A percentile compares a stretch with the other conserved stretches of the same genome.
Evolutionary conservation across 1,140 invertebrate genomes (phyloP).

Genomic region (Mylabris phalerata): DNA sequence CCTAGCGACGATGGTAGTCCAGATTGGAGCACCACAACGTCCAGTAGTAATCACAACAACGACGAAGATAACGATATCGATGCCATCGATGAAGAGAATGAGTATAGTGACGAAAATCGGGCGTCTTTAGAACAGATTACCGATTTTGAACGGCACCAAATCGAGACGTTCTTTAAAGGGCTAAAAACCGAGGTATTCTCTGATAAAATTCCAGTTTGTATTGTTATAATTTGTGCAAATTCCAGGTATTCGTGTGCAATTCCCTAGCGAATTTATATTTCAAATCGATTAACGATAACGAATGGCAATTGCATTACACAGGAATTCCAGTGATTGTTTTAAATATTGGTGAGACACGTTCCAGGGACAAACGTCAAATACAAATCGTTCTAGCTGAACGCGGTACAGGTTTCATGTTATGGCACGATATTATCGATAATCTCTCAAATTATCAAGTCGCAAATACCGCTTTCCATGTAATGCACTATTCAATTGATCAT

Average conservation of each 20-base stretch:
- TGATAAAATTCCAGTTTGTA: neutral
- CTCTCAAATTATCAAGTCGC: conserved; percentile 59
- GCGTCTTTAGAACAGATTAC: conserved; percentile 44
- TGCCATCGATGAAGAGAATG: conserved; percentile 35
- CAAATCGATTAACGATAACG: conserved; percentile 49
- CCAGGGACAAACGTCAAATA: conserved; percentile 63
- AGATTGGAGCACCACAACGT: conserved; percentile 47
- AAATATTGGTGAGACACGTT: conserved; percentile 66
- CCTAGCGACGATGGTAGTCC: conserved; percentile 45
- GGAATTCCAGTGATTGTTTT: conserved; percentile 76
- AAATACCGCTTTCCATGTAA: conserved; percentile 71
- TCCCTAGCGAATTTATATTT: conserved; percentile 75
- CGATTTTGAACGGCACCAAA: conserved; percentile 64
- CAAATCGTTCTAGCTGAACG: conserved; percentile 73
- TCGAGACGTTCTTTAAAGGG: conserved; percentile 73
- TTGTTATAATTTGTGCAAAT: conserved; percentile 2
- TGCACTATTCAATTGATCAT: conserved; percentile 69
- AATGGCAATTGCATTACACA: conserved; percentile 71
- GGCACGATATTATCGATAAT: conserved; percentile 75
- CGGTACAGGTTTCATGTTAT: conserved; percentile 78
- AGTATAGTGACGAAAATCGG: conserved; percentile 37
- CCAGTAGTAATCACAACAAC: conserved; percentile 46
- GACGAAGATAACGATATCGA: conserved; percentile 38
- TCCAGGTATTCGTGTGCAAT: conserved; percentile 66
- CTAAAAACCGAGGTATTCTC: conserved; percentile 60